Conservation (phyloP, 2,113 vertebrate species). For the Arenaria interpres region DNA sequence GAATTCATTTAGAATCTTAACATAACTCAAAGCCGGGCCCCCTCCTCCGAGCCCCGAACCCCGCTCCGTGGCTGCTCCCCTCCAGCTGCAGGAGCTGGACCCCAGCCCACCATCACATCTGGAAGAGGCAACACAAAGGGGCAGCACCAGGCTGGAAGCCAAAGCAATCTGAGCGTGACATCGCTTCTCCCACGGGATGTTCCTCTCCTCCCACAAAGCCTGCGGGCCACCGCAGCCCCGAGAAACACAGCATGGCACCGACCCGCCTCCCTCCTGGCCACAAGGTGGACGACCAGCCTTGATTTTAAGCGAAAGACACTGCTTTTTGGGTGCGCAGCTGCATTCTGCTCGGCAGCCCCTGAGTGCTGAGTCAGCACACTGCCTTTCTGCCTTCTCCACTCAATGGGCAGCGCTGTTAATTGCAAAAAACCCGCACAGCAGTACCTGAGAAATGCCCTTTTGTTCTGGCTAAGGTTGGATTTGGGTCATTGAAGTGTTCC, state of each 20-base stretch:
- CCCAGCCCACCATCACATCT: not conserved
- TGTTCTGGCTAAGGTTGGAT: not conserved
- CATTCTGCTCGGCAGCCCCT: not conserved
- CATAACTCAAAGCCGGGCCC: not conserved
- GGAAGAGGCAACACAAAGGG: not conserved
- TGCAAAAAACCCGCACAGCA: not conserved
- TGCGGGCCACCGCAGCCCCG: not conserved
- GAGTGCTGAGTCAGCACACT: not conserved
- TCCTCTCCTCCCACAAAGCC: not conserved
- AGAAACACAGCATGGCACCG: not conserved
- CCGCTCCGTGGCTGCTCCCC: not conserved
- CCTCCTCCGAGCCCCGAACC: not conserved
- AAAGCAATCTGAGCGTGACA: rapidly evolving
- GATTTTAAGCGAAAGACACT: not conserved
- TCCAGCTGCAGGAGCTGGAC: not conserved
- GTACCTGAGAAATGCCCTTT: not conserved
- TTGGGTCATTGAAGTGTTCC: rapidly evolving
- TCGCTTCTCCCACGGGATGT: rapidly evolving
- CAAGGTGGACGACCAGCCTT: rapidly evolving
- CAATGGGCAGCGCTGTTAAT: too few species aligned
- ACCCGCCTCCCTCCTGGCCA: not conserved
- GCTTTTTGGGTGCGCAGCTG: rapidly evolving
- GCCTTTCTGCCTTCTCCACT: not conserved
- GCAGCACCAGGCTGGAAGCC: not conserved
- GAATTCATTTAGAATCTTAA: not conserved